Evolutionary conservation across 2,113 vertebrate species (phyloP), one percentile per base, ranked within the genome.

Genomic region (Sphyrna mokarran): DNA sequence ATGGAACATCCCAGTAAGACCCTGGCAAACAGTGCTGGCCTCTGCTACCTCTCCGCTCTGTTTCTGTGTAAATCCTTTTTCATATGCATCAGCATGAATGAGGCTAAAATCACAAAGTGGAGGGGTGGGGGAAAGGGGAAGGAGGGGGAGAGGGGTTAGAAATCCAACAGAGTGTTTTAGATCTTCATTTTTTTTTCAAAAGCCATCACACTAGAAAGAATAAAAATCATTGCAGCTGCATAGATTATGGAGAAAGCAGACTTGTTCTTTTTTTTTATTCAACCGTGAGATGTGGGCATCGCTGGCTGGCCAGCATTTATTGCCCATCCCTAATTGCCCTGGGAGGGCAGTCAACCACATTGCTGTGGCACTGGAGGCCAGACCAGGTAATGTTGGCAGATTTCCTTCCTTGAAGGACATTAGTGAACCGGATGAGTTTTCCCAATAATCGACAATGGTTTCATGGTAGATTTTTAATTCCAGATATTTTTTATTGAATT

Each of bases 1-100:
- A 98, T 96, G 96, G 97, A 97, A 97, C 97, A 98, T 98, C 97
- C 97, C 95, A 22, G 97, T 97, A 97, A 97, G 97, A 97, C 97
- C 97, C 97, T 96, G 96, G 97, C 97, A 98, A 98, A 98, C 97
- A 98, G 95, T 0, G 0, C 95, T 96, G 96, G 96, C 96, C 96
- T 58, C 96, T 96, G 96, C 96, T 96, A 96, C 9, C 63, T 96
- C 96, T 95, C 68, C 69, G 95, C 69, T 78, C 61, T 69, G 80
- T 63, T 76, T n/a, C 93, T 90, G 83, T 63, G 78, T 68, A 93
- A 83, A 93, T 94, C 72, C 94, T 54, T 20, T 76, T 66, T 70
- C 48, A 70, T 48, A 43, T 58, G 29, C 68, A 68, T 48, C 22
- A 72, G 68, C 94, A 43, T 54, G 94, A 54, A 22, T 54, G 29